Conservation (phyloP, 2,113 vertebrate species). For the Erythrolamprus reginae region DNA sequence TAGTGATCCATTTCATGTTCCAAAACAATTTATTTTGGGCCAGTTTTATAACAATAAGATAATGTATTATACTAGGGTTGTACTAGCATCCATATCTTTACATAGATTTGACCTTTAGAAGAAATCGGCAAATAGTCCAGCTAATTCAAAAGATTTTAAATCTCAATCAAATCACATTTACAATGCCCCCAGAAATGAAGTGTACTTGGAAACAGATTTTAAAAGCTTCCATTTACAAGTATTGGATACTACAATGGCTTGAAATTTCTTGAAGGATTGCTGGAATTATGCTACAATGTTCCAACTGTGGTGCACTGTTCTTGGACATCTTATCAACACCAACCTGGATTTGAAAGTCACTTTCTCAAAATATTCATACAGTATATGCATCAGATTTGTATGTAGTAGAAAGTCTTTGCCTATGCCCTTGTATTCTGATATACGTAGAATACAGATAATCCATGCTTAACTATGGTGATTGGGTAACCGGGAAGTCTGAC, state of each 20-base stretch:
- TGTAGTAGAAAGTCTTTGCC: neutral
- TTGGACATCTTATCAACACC: neutral
- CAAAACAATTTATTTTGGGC: slow-evolving; percentile 46
- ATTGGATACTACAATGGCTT: neutral
- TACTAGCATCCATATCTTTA: slow-evolving; percentile 16
- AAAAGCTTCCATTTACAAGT: neutral
- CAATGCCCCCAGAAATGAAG: neutral
- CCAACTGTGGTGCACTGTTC: neutral
- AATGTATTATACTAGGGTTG: slow-evolving; percentile 3
- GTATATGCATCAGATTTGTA: neutral
- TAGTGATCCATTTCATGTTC: slow-evolving; percentile 55
- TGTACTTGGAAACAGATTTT: neutral
- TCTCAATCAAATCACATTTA: slow-evolving; percentile 8
- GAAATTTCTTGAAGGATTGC: neutral
- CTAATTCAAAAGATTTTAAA: neutral
- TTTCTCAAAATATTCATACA: neutral
- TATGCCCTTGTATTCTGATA: neutral
- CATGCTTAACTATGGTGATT: neutral
- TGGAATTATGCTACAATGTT: neutral
- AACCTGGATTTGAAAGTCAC: neutral
- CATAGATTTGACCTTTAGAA: slow-evolving; percentile 3
- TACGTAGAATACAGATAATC: neutral
- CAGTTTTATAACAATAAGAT: slow-evolving; percentile 31
- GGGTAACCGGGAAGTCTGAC: neutral
- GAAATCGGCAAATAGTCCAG: neutral